Base-by-base conservation (phyloP, 2,797 vertebrate genomes). In the Sparidentex hasta region DNA sequence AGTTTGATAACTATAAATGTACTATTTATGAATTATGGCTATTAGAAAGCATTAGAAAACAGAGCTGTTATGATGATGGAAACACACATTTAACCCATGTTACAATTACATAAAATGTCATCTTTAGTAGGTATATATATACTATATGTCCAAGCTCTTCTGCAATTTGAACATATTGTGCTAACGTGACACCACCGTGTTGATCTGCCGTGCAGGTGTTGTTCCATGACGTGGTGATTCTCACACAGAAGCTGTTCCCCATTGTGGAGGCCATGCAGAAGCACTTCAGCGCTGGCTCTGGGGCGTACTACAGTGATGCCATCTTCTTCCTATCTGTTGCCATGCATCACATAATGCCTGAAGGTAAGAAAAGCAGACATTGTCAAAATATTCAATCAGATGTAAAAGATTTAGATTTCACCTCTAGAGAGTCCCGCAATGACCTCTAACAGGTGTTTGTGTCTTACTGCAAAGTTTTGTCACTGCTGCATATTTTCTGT, bases 241-340 rank as follows among this genome's bases (percentile, higher is more conserved):
- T 99, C 89, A 97, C 97, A 0, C 96, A 97, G 82, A 97, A 96
- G 94, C 95, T 99, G 68, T 97, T 97, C 76, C 98, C 98, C 0
- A 89, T 98, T 0, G 97, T 99, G 43, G 96, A 97, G 91, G 96
- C 96, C 87, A 98, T 99, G 98, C 98, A 99, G 96, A 97, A 97
- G 85, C 95, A 98, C 92, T 99, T 99, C 95, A 99, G 98, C 0
- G 97, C 98, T 0, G 98, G 98, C 80, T 96, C 96, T 0, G 97
- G 97, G 18, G 95, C 98, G 56, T 99, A 99, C 90, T 99, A 99
- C 95, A 97, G 98, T 0, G 98, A 99, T 51, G 94, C 98, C 25
- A 98, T 99, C 94, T 99, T 99, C 94, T 99, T 99, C 94, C 94
- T 99, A 74, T 99, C 98, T 0, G 96, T 99, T 0, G 98, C 98